phyloP scores from a whole-genome alignment of 2,797 vertebrate species.

The Esox masquinongy region DNA sequence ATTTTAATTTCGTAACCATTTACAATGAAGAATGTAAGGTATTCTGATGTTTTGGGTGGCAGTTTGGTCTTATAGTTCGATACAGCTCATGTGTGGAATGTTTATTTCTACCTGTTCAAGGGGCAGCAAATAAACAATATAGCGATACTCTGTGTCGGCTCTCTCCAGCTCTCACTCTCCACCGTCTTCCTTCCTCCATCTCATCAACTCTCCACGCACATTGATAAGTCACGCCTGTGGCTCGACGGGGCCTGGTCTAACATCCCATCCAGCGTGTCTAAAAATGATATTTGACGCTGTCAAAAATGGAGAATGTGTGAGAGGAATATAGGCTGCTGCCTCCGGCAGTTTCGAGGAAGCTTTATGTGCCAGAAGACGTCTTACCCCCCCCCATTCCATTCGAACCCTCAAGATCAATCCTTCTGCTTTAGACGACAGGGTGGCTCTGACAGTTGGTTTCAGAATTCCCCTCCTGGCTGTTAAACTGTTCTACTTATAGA shows the following conservation, averaged over 20 bases:
- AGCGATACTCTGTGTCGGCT: not conserved
- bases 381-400: not conserved
- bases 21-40: not conserved
- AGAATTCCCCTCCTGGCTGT: conserved; percentile 6
- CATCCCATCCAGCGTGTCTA: conserved; percentile 26
- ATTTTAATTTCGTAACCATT: not conserved
- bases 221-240: conserved; percentile 24
- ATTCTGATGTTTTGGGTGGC: not conserved
- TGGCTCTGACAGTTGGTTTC: conserved; percentile 11
- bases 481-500: not conserved
- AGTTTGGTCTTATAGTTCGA: not conserved
- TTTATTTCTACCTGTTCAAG: not conserved
- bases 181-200: not conserved
- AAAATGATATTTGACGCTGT: conserved; percentile 42
- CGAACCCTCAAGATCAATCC: conserved; percentile 6
- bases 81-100: not conserved
- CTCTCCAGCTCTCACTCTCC: not conserved
- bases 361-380: not conserved
- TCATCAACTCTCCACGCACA: conserved; percentile 6
- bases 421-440: conserved; percentile 16
- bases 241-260: conserved; percentile 20
- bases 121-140: not conserved
- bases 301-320: conserved; percentile 33
- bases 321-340: not conserved
- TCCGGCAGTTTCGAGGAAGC: not conserved